A percentile compares a stretch with the other conserved stretches of the same genome.
phyloP scores from a whole-genome alignment of 2,888 invertebrate genomes.

The Boloria selene region DNA sequence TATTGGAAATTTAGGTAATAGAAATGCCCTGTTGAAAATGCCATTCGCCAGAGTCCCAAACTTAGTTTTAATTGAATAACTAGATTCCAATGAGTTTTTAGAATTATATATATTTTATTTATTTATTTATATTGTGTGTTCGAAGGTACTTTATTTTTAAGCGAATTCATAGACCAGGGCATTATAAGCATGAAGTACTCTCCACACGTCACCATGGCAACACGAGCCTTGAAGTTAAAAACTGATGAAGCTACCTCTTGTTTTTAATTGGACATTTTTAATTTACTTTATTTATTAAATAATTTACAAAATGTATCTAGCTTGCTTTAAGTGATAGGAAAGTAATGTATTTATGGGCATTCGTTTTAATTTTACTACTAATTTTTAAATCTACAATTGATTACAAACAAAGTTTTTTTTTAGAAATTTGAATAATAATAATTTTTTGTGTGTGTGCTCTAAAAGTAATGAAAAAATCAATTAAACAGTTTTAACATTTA shows the following conservation, averaged over 20 bases:
- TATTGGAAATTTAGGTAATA: slow-evolving; percentile 32
- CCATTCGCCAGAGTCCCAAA: background rate
- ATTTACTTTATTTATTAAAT: background rate
- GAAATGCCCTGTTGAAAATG: background rate
- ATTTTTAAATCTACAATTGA: no score
- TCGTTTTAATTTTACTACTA: no score
- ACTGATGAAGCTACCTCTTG: slow-evolving; percentile 64
- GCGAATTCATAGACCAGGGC: slow-evolving; percentile 65
- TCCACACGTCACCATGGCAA: slow-evolving; percentile 64
- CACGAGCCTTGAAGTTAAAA: slow-evolving; percentile 67
- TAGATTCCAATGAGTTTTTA: background rate
- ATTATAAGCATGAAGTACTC: slow-evolving; percentile 56
- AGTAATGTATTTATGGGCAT: no score
- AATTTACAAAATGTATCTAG: background rate
- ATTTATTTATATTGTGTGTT: no score
- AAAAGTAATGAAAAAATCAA: no score
- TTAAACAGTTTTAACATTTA: no score
- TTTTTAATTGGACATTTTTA: slow-evolving; percentile 37
- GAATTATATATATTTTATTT: background rate
- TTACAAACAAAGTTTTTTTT: no score
- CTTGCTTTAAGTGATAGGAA: no score
- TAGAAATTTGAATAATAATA: no score
- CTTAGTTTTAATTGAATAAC: slow-evolving; percentile 1
- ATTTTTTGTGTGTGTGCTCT: no score
- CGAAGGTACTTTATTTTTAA: background rate